phyloP scores from a whole-genome alignment of 2,888 invertebrate species.

The Xestia sexstrigata region DNA sequence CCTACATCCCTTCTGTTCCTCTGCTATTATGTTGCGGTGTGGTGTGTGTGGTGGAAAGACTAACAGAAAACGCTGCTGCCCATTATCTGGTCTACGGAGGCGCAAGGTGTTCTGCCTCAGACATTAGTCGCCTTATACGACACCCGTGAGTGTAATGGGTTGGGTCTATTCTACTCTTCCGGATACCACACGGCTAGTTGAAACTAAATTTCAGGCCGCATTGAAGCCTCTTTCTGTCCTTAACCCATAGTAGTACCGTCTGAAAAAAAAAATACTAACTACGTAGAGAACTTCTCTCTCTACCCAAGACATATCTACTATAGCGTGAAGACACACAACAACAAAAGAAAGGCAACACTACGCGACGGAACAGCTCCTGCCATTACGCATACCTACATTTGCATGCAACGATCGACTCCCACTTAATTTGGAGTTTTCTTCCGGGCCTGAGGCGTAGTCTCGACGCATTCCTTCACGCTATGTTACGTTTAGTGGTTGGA shows the following conservation, averaged over 20 bases:
- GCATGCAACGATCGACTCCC: slow-evolving; percentile 75
- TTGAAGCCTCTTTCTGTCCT: not conserved
- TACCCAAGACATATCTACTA: not conserved
- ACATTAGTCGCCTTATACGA: no score
- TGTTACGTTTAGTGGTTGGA: slow-evolving; percentile 41
- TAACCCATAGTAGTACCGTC: not conserved
- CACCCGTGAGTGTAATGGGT: no score
- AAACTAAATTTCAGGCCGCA: not conserved
- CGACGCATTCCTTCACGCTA: slow-evolving; percentile 80
- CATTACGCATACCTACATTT: slow-evolving; percentile 80
- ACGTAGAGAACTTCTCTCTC: no score
- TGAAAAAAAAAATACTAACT: no score
- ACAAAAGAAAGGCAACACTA: slow-evolving; percentile 51
- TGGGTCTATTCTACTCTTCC: no score
- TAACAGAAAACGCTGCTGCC: no score
- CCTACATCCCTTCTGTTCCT: no score
- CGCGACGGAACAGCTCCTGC: slow-evolving; percentile 71
- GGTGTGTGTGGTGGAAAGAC: no score
- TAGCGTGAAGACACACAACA: slow-evolving; percentile 20
- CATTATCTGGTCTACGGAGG: no score
- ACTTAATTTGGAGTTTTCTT: slow-evolving; percentile 82
- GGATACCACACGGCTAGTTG: no score
- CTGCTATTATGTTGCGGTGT: no score
- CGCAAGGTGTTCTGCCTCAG: no score
- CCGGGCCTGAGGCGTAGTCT: slow-evolving; percentile 79